Percentiles rank a stretch among this genome's conserved stretches.
Conservation (phyloP, 2,797 vertebrate species). For the Alexandromys oeconomus region DNA sequence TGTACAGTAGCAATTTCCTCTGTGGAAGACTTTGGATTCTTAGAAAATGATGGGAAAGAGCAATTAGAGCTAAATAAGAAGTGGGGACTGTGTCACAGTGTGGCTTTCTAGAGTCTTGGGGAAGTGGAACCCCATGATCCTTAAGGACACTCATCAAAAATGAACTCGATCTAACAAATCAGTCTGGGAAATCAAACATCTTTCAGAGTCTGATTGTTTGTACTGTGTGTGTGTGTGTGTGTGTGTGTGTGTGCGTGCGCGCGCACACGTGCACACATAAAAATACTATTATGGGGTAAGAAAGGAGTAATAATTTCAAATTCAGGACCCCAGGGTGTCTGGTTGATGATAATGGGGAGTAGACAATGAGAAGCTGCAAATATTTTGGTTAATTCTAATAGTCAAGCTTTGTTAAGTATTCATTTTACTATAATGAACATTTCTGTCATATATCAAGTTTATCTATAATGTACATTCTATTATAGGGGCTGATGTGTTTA, state of each 20-base stretch:
- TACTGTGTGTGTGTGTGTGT: background rate
- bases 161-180: conserved; percentile 62
- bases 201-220: conserved; percentile 26
- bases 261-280: fast-evolving
- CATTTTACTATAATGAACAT: background rate
- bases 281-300: background rate
- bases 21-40: conserved; percentile 66
- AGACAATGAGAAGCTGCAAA: background rate
- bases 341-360: background rate
- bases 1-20: conserved; percentile 64
- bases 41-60: conserved; percentile 47
- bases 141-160: conserved; percentile 56
- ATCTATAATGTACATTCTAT: background rate
- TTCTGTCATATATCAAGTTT: no score
- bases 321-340: background rate
- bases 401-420: background rate
- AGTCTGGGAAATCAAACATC: conserved; percentile 34
- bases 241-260: background rate
- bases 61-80: conserved; percentile 61
- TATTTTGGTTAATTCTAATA: background rate
- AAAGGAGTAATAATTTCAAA: background rate
- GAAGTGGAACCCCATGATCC: conserved; percentile 40
- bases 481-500: background rate
- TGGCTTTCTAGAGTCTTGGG: background rate
- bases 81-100: background rate